Percentiles rank a stretch among this genome's conserved stretches.
Evolutionary conservation across 53 echinoderm and acorn worm species (phyloP).

Genomic region (Astropecten irregularis): DNA sequence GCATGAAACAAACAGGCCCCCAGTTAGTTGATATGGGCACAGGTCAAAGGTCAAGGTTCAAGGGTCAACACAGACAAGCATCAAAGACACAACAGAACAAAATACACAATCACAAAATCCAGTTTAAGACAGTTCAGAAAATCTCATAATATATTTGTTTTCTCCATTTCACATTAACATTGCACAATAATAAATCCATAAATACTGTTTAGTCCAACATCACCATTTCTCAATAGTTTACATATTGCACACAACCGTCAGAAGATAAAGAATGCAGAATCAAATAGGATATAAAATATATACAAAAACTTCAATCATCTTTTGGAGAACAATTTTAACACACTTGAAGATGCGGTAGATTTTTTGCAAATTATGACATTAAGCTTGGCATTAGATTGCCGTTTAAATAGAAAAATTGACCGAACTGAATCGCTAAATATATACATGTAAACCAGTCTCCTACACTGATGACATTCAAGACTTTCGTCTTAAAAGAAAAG

Average conservation of each 20-base stretch:
- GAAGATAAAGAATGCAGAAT: neutral
- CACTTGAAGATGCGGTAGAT: neutral
- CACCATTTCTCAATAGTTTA: neutral
- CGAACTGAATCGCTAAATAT: too few species aligned
- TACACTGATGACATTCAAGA: too few species aligned
- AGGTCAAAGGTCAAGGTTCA: too few species aligned
- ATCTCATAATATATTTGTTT: neutral
- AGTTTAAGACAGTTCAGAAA: conserved; percentile 13
- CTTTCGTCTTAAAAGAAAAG: too few species aligned
- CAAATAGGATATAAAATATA: conserved; percentile 8
- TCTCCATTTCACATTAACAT: neutral
- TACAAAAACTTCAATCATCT: neutral
- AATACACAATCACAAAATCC: neutral
- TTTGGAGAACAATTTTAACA: neutral
- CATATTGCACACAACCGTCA: conserved; percentile 29
- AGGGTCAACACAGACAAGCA: too few species aligned
- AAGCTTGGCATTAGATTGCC: too few species aligned
- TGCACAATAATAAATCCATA: neutral
- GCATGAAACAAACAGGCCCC: too few species aligned
- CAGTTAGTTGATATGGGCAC: too few species aligned
- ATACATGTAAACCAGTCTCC: too few species aligned
- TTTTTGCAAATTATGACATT: neutral
- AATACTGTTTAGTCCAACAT: neutral
- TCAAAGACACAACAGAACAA: neutral
- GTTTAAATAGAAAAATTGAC: too few species aligned